phyloP scores from a whole-genome alignment of 2,797 vertebrate genomes.

The Mormyrops boulengeri region DNA sequence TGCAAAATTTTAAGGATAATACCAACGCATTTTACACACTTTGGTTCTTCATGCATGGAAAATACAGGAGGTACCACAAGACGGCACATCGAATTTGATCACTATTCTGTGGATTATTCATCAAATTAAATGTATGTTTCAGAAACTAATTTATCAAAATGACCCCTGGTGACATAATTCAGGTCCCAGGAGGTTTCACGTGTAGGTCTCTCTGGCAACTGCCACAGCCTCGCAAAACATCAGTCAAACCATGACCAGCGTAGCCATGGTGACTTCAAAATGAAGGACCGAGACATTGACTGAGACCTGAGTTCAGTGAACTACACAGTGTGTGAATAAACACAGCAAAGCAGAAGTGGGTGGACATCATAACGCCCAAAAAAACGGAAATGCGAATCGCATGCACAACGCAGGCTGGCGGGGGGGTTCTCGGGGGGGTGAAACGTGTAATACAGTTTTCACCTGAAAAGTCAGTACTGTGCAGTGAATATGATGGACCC shows the following conservation, averaged over 20 bases:
- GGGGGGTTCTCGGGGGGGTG: too few relatives aligned
- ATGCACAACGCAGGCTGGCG: too few relatives aligned
- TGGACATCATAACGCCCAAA: background rate
- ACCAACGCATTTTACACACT: background rate
- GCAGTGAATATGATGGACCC: too few relatives aligned
- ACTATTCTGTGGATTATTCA: background rate
- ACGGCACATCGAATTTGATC: background rate
- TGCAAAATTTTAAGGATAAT: background rate
- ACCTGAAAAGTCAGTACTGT: too few relatives aligned
- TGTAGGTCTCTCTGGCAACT: background rate
- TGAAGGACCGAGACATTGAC: background rate
- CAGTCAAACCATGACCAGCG: background rate
- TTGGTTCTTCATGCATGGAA: background rate
- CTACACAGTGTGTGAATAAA: background rate
- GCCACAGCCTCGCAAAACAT: background rate
- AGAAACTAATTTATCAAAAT: background rate
- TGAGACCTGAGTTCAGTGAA: background rate
- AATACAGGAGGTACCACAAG: background rate
- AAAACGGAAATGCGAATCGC: background rate
- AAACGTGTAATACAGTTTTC: too few relatives aligned
- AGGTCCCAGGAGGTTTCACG: background rate
- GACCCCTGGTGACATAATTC: background rate
- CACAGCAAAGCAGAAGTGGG: background rate
- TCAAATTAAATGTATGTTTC: background rate
- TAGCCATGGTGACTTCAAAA: background rate